A percentile compares a stretch with the other conserved stretches of the same genome.
phyloP scores from a whole-genome alignment of 2,888 invertebrate genomes.

The Leucozona laternaria region DNA sequence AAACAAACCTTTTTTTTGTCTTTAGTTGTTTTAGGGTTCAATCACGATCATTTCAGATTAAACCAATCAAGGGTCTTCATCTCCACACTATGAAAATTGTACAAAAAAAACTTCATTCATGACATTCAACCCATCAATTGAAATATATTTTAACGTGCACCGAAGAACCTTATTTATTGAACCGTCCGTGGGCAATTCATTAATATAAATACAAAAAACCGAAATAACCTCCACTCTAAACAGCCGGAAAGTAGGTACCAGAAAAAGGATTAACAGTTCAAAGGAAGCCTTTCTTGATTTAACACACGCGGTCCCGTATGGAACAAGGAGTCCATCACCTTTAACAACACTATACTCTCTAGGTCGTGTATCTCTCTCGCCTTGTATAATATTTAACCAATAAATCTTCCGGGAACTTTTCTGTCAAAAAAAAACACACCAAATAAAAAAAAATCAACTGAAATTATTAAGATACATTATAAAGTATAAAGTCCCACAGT shows the following conservation, averaged over 20 bases:
- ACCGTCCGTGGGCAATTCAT: not conserved
- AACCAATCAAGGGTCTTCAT: too few relatives aligned
- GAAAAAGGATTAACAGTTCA: not conserved
- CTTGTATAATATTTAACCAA: not conserved
- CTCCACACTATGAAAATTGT: too few relatives aligned
- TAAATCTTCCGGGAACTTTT: not conserved
- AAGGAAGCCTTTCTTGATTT: not conserved
- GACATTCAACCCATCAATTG: too few relatives aligned
- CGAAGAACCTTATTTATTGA: not conserved
- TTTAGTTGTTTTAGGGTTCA: too few relatives aligned
- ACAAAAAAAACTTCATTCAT: too few relatives aligned
- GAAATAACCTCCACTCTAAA: not conserved
- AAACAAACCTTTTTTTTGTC: too few relatives aligned
- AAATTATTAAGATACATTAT: not conserved
- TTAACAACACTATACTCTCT: not conserved
- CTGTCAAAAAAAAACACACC: not conserved
- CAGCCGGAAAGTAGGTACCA: too few relatives aligned
- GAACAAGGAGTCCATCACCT: not conserved
- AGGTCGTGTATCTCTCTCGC: not conserved
- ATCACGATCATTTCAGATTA: too few relatives aligned
- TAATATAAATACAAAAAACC: not conserved
- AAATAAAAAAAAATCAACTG: not conserved
- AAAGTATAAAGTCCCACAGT: not conserved
- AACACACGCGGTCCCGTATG: not conserved
- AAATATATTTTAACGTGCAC: not conserved